Percentiles rank a stretch among this genome's conserved stretches.
These are phyloP conservation scores for Hemiscyllium ocellatum DNA, from an alignment of 2,113 vertebrate species.

Conservation along the genomic window DNA sequence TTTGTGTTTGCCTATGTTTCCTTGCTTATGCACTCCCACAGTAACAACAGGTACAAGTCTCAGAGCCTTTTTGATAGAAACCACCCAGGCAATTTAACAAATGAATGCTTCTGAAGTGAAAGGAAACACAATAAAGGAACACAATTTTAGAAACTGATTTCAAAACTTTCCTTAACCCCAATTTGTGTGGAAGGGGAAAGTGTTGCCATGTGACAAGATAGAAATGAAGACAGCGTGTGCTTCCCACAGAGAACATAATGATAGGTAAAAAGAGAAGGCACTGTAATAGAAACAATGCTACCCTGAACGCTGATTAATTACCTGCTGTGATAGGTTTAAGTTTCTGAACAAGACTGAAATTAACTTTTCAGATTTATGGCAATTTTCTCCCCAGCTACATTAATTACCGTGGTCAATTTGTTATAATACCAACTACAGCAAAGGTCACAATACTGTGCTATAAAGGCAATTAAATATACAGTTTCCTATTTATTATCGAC, in stretches of 20 bases:
- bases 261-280: not conserved
- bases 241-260: not conserved
- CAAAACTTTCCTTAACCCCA: not conserved
- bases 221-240: not conserved
- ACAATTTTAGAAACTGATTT: not conserved
- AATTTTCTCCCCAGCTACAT: not conserved
- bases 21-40: not conserved
- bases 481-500: not conserved
- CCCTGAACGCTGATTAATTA: conserved; percentile 7
- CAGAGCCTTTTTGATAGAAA: not conserved
- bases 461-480: not conserved
- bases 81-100: not conserved
- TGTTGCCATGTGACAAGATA: not conserved
- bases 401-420: conserved; percentile 15
- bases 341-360: conserved; percentile 6
- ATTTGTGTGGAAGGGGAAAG: not conserved
- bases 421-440: conserved; percentile 8
- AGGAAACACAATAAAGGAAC: not conserved
- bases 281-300: not conserved
- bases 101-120: not conserved
- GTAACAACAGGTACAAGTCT: not conserved
- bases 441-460: conserved; percentile 33
- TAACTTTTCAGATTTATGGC: conserved; percentile 24
- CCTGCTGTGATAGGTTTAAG: conserved; percentile 7
- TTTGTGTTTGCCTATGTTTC: not conserved